Percentiles rank a stretch among this genome's conserved stretches.
These are phyloP conservation scores for Phymanthus crucifer DNA, from an alignment of 92 coral and sea anemone genomes.

Conservation along the genomic window DNA sequence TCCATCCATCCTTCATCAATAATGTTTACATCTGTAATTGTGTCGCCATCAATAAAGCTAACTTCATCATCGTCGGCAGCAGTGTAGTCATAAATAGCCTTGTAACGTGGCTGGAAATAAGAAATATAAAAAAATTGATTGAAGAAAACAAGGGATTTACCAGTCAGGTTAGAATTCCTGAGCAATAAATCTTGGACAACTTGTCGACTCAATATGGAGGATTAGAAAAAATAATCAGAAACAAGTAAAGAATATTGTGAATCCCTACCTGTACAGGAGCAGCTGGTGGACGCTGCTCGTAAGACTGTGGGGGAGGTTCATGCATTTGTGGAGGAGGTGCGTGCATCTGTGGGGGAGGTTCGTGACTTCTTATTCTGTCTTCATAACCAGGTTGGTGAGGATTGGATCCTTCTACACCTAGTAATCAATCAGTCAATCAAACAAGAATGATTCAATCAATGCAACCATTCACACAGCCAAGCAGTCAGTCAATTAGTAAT, in stretches of 20 bases:
- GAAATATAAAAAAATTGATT: neutral
- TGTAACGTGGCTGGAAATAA: conserved; percentile 62
- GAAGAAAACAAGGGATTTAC: too few species aligned
- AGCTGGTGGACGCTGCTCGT: conserved; percentile 17
- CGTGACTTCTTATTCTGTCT: conserved; percentile 8
- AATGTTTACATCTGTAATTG: conserved; percentile 58
- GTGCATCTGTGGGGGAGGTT: conserved; percentile 5
- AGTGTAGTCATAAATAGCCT: conserved; percentile 85
- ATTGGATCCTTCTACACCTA: conserved; percentile 42
- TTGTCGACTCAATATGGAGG: neutral
- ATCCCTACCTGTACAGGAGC: neutral
- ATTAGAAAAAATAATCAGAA: neutral
- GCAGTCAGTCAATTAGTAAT: too few species aligned
- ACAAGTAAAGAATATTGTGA: neutral
- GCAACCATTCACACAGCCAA: too few species aligned
- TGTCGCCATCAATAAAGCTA: conserved; percentile 81
- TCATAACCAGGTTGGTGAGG: conserved; percentile 51
- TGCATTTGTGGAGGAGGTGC: conserved; percentile 2
- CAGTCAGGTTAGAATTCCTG: too few species aligned
- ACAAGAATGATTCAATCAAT: too few species aligned
- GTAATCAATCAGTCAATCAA: neutral
- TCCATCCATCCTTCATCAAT: conserved; percentile 99
- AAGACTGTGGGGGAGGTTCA: neutral
- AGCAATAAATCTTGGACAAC: too few species aligned
- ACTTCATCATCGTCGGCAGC: conserved; percentile 99